Conservation (phyloP, 2,797 vertebrate species). For the Gadopsis bispinosus region DNA sequence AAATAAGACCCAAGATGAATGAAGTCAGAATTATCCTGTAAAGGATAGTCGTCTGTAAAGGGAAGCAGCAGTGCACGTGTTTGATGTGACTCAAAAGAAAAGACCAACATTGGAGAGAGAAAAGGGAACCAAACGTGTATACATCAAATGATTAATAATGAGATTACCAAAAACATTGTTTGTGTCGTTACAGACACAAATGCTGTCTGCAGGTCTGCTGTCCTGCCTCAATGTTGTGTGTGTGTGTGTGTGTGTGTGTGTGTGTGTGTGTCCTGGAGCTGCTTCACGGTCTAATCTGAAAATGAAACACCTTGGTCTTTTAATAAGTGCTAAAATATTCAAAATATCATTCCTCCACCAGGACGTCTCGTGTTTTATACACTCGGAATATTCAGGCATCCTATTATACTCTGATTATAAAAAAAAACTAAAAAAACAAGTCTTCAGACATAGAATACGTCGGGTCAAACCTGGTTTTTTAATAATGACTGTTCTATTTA, state of each 20-base stretch:
- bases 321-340: conserved; percentile 82
- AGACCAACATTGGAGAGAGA: neutral
- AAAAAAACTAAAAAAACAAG: neutral
- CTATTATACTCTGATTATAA: conserved; percentile 26
- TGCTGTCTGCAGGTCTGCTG: neutral
- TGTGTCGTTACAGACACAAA: neutral
- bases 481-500: neutral
- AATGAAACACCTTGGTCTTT: conserved; percentile 81
- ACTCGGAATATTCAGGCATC: neutral
- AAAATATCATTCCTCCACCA: conserved; percentile 54
- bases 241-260: neutral
- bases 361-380: conserved; percentile 22
- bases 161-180: neutral
- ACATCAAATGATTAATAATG: neutral
- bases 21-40: neutral
- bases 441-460: neutral
- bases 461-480: neutral
- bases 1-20: neutral
- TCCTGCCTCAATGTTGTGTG: neutral
- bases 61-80: too few relatives aligned
- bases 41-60: too few relatives aligned
- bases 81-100: too few relatives aligned
- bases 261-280: conserved; percentile 9
- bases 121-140: neutral
- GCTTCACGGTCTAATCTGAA: conserved; percentile 69